Percentiles rank a stretch among this genome's conserved stretches.
Conservation (phyloP, 53 echinoderm and acorn worm genomes). For the Mesocentrotus franciscanus region DNA sequence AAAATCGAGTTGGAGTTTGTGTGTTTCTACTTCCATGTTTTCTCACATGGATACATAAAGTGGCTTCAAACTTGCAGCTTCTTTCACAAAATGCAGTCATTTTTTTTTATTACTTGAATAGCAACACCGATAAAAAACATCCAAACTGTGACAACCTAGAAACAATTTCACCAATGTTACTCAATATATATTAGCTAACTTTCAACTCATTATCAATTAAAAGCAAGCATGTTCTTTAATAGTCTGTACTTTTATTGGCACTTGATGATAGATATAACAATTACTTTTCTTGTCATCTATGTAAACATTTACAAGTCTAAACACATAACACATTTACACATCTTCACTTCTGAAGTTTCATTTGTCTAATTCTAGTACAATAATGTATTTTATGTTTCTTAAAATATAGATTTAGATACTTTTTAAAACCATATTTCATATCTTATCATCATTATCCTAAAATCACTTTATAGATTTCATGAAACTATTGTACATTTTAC, state of each 20-base stretch:
- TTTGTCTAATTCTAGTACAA: slow-evolving; percentile 54
- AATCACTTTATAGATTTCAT: slow-evolving; percentile 6
- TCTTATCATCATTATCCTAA: slow-evolving; percentile 38
- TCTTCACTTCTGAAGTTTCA: slow-evolving; percentile 26
- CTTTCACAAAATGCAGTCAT: slow-evolving; percentile 59
- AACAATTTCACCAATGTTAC: slow-evolving; percentile 58
- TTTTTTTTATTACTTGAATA: slow-evolving; percentile 52
- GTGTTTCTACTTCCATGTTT: not conserved
- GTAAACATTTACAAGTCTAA: slow-evolving; percentile 56
- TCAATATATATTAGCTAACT: slow-evolving; percentile 48
- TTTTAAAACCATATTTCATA: slow-evolving; percentile 39
- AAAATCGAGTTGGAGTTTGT: slow-evolving; percentile 15
- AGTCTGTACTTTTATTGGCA: slow-evolving; percentile 67
- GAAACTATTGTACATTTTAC: slow-evolving; percentile 15
- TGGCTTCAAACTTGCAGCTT: slow-evolving; percentile 56
- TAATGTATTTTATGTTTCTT: slow-evolving; percentile 37
- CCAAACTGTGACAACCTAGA: slow-evolving; percentile 58
- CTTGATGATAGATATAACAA: slow-evolving; percentile 66
- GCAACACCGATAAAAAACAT: slow-evolving; percentile 36
- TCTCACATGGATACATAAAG: slow-evolving; percentile 23
- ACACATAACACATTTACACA: slow-evolving; percentile 68
- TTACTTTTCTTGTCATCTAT: slow-evolving; percentile 51
- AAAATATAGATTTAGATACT: slow-evolving; percentile 67
- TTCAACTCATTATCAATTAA: slow-evolving; percentile 44
- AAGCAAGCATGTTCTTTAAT: slow-evolving; percentile 57